Percentiles rank a stretch among this genome's conserved stretches.
Conservation (phyloP, 2,888 invertebrate species). For the Cabera pusaria region DNA sequence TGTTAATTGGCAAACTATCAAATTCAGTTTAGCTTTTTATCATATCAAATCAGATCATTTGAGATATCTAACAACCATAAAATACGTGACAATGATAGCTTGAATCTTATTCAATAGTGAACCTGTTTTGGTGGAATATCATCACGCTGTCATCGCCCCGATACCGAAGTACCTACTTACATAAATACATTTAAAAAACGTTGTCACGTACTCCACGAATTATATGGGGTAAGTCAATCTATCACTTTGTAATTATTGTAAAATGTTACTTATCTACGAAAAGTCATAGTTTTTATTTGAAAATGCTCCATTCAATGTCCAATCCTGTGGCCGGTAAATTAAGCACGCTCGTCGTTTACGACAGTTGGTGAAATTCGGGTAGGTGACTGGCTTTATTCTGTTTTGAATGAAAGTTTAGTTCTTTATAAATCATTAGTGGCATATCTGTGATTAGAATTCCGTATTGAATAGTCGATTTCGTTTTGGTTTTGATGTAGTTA, state of each 20-base stretch:
- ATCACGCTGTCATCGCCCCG: conserved; percentile 57
- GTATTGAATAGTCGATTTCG: conserved; percentile 46
- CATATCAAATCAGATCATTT: conserved; percentile 11
- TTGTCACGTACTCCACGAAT: conserved; percentile 76
- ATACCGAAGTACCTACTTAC: conserved; percentile 32
- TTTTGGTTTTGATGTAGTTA: conserved; percentile 57
- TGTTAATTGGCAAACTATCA: too few relatives aligned
- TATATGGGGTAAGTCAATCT: conserved; percentile 65
- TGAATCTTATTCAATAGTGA: conserved; percentile 49
- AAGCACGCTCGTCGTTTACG: conserved; percentile 53
- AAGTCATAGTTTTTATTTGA: conserved; percentile 60
- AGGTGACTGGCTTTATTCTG: conserved; percentile 44
- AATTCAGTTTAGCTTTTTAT: conserved; percentile 10
- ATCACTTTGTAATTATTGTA: conserved; percentile 61
- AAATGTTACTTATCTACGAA: conserved; percentile 64
- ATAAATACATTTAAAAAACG: conserved; percentile 44
- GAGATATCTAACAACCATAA: conserved; percentile 36
- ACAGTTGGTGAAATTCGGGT: conserved; percentile 49
- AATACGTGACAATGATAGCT: conserved; percentile 57
- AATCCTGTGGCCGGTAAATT: too few relatives aligned
- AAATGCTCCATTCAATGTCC: conserved; percentile 58
- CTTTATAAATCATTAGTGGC: conserved; percentile 25
- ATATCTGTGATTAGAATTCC: conserved; percentile 25
- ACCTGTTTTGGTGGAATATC: conserved; percentile 68
- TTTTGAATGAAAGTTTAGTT: conserved; percentile 31